Conservation (phyloP, 1,140 invertebrate species). For the Bradynema listronoti region DNA sequence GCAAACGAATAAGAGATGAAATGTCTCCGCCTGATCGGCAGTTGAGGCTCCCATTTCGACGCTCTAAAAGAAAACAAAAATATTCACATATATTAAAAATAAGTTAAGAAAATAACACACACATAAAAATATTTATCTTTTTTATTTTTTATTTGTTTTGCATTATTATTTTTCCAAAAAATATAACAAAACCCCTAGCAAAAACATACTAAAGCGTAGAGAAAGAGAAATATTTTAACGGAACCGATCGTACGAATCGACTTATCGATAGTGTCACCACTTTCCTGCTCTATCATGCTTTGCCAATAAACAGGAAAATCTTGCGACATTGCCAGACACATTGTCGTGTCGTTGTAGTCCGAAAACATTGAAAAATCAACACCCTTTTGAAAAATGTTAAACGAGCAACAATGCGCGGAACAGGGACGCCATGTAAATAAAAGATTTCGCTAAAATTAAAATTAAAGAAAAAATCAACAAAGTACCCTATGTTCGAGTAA, state of each 20-base stretch:
- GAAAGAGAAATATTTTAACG: conserved; percentile 36
- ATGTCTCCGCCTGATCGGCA: conserved; percentile 18
- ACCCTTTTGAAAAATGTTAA: conserved; percentile 25
- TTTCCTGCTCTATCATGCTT: conserved; percentile 19
- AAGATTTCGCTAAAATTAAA: conserved; percentile 27
- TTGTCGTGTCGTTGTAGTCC: conserved; percentile 14
- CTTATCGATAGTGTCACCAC: conserved; percentile 24
- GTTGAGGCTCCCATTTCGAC: conserved; percentile 25
- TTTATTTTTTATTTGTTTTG: conserved; percentile 2
- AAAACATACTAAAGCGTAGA: conserved; percentile 37
- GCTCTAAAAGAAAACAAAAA: conserved; percentile 26
- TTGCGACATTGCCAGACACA: conserved; percentile 33
- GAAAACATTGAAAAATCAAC: conserved; percentile 17
- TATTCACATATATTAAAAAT: background rate
- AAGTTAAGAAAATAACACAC: background rate
- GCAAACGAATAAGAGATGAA: conserved; percentile 18
- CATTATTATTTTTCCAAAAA: conserved; percentile 7
- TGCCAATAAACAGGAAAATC: conserved; percentile 26
- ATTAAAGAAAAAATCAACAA: no score
- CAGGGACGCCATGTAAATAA: conserved; percentile 28
- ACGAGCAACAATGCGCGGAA: conserved; percentile 27
- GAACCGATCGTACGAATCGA: conserved; percentile 31
- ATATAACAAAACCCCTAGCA: no score
- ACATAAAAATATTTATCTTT: background rate
- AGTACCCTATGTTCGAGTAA: no score